Percentiles rank a stretch among this genome's conserved stretches.
Conservation (phyloP, 2,797 vertebrate species). For the Masticophis lateralis region DNA sequence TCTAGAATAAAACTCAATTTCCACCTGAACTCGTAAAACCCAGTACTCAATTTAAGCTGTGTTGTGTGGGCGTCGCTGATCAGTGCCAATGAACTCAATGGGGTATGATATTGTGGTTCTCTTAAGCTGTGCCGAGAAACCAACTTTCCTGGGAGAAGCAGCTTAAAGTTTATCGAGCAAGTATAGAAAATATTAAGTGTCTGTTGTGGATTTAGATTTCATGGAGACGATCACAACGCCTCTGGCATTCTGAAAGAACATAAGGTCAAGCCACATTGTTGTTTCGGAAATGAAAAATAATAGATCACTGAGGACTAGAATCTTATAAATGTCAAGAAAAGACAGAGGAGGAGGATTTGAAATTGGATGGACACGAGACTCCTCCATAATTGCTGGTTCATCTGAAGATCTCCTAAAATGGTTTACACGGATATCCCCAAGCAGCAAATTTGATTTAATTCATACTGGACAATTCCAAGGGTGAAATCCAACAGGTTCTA, state of each 20-base stretch:
- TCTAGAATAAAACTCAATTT: neutral
- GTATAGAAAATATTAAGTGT: neutral
- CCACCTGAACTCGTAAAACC: neutral
- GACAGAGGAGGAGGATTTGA: neutral
- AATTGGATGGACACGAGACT: slow-evolving; percentile 38
- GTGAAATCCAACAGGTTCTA: too few species aligned
- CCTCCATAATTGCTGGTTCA: slow-evolving; percentile 30
- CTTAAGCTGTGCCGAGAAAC: neutral
- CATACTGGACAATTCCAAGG: neutral
- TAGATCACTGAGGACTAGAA: neutral
- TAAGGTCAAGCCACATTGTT: slow-evolving; percentile 2
- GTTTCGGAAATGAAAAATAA: neutral
- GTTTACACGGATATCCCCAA: slow-evolving; percentile 36
- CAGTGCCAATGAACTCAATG: neutral
- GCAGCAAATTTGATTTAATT: slow-evolving; percentile 47
- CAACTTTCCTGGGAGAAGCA: too few species aligned
- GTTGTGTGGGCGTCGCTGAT: neutral
- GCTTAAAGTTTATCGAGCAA: neutral
- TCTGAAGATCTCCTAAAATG: slow-evolving; percentile 31
- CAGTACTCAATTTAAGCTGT: neutral
- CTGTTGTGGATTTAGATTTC: neutral
- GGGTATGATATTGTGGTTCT: neutral
- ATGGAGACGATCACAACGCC: neutral
- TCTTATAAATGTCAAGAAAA: neutral
- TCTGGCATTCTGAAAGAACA: neutral